Percentiles rank a stretch among this genome's conserved stretches.
Evolutionary conservation across 2,113 vertebrate species (phyloP).

Genomic region (Hiodon tergisus): DNA sequence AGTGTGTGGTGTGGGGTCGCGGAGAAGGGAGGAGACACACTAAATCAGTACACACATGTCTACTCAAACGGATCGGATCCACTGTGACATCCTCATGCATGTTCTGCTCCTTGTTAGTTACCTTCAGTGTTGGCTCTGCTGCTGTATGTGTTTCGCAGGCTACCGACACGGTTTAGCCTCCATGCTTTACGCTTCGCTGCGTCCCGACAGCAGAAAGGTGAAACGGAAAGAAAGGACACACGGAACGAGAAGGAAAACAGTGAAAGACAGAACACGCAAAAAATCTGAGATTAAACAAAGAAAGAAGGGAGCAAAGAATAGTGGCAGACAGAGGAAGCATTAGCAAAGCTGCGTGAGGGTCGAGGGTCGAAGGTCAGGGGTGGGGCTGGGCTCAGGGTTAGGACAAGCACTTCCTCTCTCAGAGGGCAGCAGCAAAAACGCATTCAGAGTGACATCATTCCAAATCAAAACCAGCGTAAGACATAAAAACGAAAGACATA

Average conservation of each 20-base stretch:
- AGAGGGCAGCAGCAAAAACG: too few relatives aligned
- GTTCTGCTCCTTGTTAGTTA: slow-evolving; percentile 50
- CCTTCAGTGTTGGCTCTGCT: slow-evolving; percentile 82
- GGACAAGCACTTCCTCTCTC: background rate
- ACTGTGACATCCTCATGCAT: background rate
- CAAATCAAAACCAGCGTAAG: too few relatives aligned
- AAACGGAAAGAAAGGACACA: slow-evolving; percentile 38
- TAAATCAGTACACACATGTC: too few relatives aligned
- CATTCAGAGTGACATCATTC: too few relatives aligned
- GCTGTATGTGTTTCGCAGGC: slow-evolving; percentile 88
- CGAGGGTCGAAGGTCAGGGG: background rate
- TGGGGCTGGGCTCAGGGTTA: background rate
- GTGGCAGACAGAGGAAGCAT: background rate
- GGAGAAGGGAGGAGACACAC: background rate
- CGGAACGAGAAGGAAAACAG: slow-evolving; percentile 44
- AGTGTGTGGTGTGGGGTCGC: too few relatives aligned
- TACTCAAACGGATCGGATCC: too few relatives aligned
- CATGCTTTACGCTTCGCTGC: slow-evolving; percentile 91
- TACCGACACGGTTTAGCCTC: slow-evolving; percentile 91
- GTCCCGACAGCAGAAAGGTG: slow-evolving; percentile 73
- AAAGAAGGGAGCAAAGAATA: background rate
- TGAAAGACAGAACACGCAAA: slow-evolving; percentile 43
- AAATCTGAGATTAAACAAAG: slow-evolving; percentile 7
- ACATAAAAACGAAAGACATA: too few relatives aligned
- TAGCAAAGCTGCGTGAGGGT: background rate